A percentile compares a stretch with the other conserved stretches of the same genome.
phyloP scores from a whole-genome alignment of 2,888 invertebrate species.

The Seira ritae region DNA sequence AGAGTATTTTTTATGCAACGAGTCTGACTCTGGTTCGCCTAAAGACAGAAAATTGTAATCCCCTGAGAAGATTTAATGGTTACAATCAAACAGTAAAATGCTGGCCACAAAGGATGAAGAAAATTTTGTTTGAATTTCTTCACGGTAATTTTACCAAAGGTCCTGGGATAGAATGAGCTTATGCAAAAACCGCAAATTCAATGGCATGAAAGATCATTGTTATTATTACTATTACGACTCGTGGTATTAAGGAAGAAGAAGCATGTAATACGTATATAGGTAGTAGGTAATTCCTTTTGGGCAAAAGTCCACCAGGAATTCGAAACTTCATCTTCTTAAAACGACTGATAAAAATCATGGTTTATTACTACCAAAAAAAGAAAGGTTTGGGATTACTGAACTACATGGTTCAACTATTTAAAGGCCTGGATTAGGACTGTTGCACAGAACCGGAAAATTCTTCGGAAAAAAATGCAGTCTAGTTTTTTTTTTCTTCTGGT shows the following conservation, averaged over 20 bases:
- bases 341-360: conserved; percentile 23
- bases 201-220: conserved; percentile 33
- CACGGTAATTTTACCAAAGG: background rate
- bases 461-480: too few relatives aligned
- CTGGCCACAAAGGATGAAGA: conserved; percentile 30
- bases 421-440: too few relatives aligned
- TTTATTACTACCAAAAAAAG: background rate
- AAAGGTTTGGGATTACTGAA: background rate
- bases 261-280: background rate
- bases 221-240: background rate
- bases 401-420: background rate
- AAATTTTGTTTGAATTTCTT: conserved; percentile 30
- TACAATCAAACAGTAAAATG: background rate
- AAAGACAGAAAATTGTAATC: background rate
- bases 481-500: too few relatives aligned
- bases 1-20: too few relatives aligned
- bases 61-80: background rate
- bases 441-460: too few relatives aligned
- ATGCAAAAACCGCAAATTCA: conserved; percentile 49
- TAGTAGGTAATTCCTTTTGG: background rate
- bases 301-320: background rate
- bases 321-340: background rate
- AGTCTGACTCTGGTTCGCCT: background rate
- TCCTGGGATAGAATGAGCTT: background rate
- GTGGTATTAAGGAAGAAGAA: background rate